Evolutionary conservation across 2,113 vertebrate genomes (phyloP).

Genomic region (Peucedramus taeniatus): DNA sequence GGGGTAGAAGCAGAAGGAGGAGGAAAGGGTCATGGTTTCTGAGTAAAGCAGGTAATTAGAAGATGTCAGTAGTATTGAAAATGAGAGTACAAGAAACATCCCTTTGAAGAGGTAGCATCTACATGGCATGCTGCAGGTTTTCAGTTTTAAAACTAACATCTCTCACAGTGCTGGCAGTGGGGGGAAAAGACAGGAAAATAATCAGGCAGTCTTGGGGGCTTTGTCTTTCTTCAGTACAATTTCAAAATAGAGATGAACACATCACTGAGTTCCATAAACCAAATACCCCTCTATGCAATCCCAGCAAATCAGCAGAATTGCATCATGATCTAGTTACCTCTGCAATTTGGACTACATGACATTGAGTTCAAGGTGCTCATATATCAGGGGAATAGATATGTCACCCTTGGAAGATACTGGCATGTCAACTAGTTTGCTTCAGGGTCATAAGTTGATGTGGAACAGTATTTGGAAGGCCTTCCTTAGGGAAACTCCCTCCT

Average conservation of each 20-base stretch:
- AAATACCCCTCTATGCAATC: not conserved
- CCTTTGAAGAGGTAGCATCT: not conserved
- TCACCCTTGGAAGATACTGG: not conserved
- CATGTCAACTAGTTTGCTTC: not conserved
- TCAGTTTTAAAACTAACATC: not conserved
- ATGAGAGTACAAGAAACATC: not conserved
- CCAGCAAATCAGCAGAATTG: slow-evolving; percentile 16
- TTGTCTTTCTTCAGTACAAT: not conserved
- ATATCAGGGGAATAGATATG: slow-evolving; percentile 37
- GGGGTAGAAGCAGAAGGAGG: not conserved
- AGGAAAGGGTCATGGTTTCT: not conserved
- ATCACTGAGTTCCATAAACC: not conserved
- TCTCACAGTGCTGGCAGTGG: not conserved
- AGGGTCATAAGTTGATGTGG: not conserved
- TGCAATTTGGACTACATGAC: slow-evolving; percentile 12
- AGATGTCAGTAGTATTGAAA: not conserved
- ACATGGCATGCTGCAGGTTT: not conserved
- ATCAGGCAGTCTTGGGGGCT: not conserved
- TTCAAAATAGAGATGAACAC: slow-evolving; percentile 5
- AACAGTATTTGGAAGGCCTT: not conserved
- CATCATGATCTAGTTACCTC: slow-evolving; percentile 5
- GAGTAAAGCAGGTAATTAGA: not conserved
- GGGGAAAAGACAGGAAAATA: not conserved
- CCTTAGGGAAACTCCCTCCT: slow-evolving; percentile 14
- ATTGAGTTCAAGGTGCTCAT: slow-evolving; percentile 35